Conservation (phyloP, 2,113 vertebrate genomes). For the Cyrtonyx montezumae region DNA sequence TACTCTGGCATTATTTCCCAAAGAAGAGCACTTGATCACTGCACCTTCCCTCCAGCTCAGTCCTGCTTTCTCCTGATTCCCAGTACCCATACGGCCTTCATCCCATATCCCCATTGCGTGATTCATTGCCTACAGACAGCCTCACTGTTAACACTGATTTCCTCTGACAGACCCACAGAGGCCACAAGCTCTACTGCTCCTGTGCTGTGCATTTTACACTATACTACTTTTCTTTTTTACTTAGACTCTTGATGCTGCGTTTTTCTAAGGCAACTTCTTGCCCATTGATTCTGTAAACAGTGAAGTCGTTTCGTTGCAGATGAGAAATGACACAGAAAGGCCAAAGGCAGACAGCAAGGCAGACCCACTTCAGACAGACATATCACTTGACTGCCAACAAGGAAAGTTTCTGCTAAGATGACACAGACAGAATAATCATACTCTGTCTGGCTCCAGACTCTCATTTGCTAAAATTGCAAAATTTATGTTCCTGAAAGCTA, state of each 20-base stretch:
- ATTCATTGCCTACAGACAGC: background rate
- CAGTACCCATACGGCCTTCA: background rate
- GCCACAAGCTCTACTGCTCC: background rate
- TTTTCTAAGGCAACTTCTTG: background rate
- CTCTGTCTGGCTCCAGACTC: accelerated
- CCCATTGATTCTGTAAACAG: background rate
- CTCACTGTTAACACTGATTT: background rate
- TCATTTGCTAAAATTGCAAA: background rate
- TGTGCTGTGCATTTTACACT: background rate
- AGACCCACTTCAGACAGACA: background rate
- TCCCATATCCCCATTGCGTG: accelerated
- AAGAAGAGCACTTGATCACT: background rate
- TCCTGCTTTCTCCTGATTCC: background rate
- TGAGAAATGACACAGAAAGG: background rate
- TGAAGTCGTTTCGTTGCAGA: background rate
- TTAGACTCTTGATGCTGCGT: too few species aligned
- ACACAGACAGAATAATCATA: background rate
- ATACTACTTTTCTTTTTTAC: background rate
- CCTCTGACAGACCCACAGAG: background rate
- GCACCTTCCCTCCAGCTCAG: background rate
- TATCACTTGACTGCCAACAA: background rate
- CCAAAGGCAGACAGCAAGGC: background rate
- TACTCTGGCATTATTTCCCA: background rate
- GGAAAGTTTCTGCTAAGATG: background rate
- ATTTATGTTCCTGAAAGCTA: background rate